phyloP scores from a whole-genome alignment of 2,888 invertebrate species.

The Chrysomela aeneicollis region DNA sequence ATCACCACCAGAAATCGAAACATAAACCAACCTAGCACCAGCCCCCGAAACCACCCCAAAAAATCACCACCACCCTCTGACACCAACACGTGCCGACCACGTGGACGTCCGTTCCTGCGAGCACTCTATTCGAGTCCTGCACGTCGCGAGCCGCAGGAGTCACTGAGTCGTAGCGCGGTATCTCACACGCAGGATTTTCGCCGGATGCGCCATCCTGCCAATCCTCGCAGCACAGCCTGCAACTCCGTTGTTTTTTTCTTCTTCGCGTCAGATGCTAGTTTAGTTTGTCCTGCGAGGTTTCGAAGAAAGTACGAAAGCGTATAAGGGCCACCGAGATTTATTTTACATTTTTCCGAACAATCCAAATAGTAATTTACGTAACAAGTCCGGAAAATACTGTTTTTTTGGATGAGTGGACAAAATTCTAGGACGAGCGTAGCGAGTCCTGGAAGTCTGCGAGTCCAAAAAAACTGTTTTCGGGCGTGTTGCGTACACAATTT shows the following conservation, averaged over 20 bases:
- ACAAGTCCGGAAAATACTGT: too few relatives aligned
- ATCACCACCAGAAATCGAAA: neutral
- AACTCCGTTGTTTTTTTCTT: slow-evolving; percentile 9
- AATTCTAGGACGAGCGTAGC: too few relatives aligned
- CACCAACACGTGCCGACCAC: slow-evolving; percentile 35
- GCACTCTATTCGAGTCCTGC: slow-evolving; percentile 32
- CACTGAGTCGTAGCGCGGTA: slow-evolving; percentile 33
- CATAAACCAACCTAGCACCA: neutral
- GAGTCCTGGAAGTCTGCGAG: too few relatives aligned
- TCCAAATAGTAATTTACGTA: too few relatives aligned
- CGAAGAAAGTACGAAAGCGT: too few relatives aligned
- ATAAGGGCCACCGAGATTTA: too few relatives aligned
- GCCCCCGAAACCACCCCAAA: neutral
- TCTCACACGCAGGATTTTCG: slow-evolving; percentile 36
- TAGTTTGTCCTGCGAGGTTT: too few relatives aligned
- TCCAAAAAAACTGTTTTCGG: too few relatives aligned
- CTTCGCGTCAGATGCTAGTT: neutral
- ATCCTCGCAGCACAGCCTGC: slow-evolving; percentile 5
- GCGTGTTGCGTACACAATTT: too few relatives aligned
- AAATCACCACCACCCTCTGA: neutral
- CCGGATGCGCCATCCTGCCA: slow-evolving; percentile 45
- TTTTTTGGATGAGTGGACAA: too few relatives aligned
- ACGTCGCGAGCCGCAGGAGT: slow-evolving; percentile 43
- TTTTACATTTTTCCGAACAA: too few relatives aligned
- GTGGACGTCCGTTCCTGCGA: slow-evolving; percentile 37